phyloP scores from a whole-genome alignment of 2,113 vertebrate species.

The Nanorana parkeri region DNA sequence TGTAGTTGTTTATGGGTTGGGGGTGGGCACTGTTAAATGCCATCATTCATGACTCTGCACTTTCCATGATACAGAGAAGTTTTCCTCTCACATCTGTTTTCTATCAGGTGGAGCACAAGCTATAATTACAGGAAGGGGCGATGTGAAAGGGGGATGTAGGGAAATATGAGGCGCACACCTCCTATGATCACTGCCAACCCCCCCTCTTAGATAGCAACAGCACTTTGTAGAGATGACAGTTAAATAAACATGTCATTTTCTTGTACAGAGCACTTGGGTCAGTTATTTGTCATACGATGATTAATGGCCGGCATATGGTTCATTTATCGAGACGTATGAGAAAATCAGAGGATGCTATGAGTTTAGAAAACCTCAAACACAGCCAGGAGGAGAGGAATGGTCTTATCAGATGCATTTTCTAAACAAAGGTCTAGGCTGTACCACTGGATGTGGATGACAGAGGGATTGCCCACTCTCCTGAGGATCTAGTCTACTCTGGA shows the following conservation, averaged over 20 bases:
- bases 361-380: not conserved
- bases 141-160: conserved; percentile 26
- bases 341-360: not conserved
- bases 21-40: conserved; percentile 22
- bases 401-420: conserved; percentile 26
- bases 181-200: not conserved
- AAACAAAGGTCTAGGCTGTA: conserved; percentile 30
- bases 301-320: conserved; percentile 5
- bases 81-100: conserved; percentile 52
- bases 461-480: not conserved
- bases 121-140: conserved; percentile 34
- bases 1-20: conserved; percentile 14
- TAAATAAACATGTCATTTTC: not conserved
- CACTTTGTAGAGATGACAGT: not conserved
- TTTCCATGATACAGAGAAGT: conserved; percentile 23
- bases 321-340: not conserved
- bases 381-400: not conserved
- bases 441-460: not conserved
- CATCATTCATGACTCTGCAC: conserved; percentile 39
- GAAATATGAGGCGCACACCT: not conserved
- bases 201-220: not conserved
- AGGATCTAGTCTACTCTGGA: not conserved
- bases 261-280: not conserved
- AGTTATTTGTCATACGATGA: not conserved
- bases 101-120: conserved; percentile 28